phyloP scores from a whole-genome alignment of 2,113 vertebrate genomes.

The Cryptotis parvus region DNA sequence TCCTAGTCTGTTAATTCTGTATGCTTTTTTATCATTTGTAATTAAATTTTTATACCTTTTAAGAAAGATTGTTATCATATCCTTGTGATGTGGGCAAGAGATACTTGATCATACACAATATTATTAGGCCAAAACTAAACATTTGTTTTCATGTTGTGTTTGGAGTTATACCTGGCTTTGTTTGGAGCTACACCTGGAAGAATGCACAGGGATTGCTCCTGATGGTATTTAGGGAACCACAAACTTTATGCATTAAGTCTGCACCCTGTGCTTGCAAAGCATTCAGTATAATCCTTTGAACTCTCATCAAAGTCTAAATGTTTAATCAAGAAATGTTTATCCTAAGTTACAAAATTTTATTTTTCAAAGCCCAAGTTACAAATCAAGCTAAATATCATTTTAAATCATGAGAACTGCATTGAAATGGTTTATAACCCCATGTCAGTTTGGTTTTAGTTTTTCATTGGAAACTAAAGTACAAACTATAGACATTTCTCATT shows the following conservation, averaged over 20 bases:
- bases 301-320: background rate
- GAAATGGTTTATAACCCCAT: background rate
- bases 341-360: background rate
- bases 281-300: no score
- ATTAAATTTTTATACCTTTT: background rate
- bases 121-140: background rate
- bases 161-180: no score
- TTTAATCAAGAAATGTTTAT: background rate
- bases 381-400: background rate
- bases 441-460: background rate
- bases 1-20: background rate
- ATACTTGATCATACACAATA: background rate
- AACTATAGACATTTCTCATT: background rate
- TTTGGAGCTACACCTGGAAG: no score
- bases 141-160: no score
- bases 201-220: no score
- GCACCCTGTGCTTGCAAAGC: no score
- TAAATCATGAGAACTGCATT: background rate
- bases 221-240: no score
- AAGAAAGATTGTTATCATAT: background rate
- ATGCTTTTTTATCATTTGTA: background rate
- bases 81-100: background rate
- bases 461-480: background rate
- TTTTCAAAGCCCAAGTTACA: conserved; percentile 9
- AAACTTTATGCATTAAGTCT: no score